Percentiles rank a stretch among this genome's conserved stretches.
Evolutionary conservation across 2,888 invertebrate genomes (phyloP).

Genomic region (Ditylenchus weischeri): DNA sequence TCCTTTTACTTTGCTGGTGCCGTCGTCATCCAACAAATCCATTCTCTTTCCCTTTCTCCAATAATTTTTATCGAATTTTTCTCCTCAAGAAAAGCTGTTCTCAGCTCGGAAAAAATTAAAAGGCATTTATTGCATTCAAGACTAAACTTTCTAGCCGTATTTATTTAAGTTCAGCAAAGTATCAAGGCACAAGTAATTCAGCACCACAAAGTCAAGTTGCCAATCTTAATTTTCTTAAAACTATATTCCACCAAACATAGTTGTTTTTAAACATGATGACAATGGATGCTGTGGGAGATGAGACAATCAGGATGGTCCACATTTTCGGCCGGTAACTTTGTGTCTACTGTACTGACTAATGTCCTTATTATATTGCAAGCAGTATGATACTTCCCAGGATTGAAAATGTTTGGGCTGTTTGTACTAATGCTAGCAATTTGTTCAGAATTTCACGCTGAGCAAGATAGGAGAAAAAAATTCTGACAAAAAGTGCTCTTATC

Average conservation of each 20-base stretch:
- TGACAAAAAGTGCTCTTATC: too few relatives aligned
- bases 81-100: neutral
- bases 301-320: neutral
- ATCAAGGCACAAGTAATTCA: neutral
- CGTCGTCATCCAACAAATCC: neutral
- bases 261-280: slow-evolving; percentile 7
- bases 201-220: neutral
- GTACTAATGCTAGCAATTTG: too few relatives aligned
- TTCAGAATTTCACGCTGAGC: too few relatives aligned
- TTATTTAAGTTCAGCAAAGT: neutral
- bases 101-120: neutral
- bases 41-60: neutral
- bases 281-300: slow-evolving; percentile 10
- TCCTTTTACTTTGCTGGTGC: slow-evolving; percentile 6
- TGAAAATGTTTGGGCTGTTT: too few relatives aligned
- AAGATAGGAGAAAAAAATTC: too few relatives aligned
- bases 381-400: too few relatives aligned
- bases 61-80: slow-evolving; percentile 11
- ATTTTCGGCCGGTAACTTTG: slow-evolving; percentile 1
- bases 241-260: neutral
- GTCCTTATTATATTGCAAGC: too few relatives aligned
- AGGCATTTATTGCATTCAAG: neutral
- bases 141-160: neutral
- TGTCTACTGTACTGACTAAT: too few relatives aligned
- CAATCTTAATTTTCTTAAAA: neutral